Evolutionary conservation across 2,113 vertebrate species (phyloP).

Genomic region (Mobula birostris): DNA sequence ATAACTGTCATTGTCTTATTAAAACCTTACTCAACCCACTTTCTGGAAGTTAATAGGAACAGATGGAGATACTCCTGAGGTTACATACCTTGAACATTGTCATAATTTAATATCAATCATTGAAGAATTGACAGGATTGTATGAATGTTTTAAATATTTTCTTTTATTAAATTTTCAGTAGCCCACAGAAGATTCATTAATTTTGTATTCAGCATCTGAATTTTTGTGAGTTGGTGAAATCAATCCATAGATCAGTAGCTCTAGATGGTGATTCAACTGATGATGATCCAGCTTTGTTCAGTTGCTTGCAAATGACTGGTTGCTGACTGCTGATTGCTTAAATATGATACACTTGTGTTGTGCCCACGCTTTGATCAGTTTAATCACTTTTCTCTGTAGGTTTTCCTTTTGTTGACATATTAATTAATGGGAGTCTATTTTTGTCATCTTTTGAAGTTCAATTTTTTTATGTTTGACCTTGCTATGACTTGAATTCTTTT

Average conservation of each 20-base stretch:
- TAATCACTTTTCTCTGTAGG: constrained; percentile 13
- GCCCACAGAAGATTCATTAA: neutral
- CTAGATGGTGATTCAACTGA: neutral
- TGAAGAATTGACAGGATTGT: neutral
- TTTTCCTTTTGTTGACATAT: constrained; percentile 15
- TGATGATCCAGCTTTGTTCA: neutral
- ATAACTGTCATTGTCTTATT: neutral
- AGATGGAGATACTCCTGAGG: neutral
- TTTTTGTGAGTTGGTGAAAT: too few species aligned
- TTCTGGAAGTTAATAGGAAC: neutral
- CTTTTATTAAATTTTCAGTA: neutral
- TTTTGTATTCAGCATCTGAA: too few species aligned
- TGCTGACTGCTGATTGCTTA: neutral
- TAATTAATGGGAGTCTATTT: neutral
- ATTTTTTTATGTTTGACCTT: neutral
- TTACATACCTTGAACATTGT: neutral
- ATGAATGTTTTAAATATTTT: neutral
- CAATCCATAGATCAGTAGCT: neutral
- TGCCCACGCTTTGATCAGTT: neutral
- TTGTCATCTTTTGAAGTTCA: neutral
- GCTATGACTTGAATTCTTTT: neutral
- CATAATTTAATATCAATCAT: neutral
- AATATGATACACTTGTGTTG: neutral
- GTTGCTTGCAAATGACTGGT: neutral
- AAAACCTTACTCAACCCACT: neutral